Evolutionary conservation across 2,113 vertebrate genomes (phyloP).

Genomic region (Marmota flaviventris): DNA sequence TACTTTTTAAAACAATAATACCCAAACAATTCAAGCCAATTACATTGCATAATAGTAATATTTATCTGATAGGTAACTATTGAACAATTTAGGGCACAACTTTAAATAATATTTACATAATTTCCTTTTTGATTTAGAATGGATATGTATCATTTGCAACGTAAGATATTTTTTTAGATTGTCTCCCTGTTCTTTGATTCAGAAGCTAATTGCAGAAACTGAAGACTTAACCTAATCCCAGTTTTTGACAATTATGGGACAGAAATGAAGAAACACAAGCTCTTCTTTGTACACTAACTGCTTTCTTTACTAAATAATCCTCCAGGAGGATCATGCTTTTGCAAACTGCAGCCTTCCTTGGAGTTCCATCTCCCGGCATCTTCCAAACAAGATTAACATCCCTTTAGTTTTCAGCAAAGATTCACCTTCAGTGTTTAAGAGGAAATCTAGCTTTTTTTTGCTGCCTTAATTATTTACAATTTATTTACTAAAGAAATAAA

Average conservation of each 20-base stretch:
- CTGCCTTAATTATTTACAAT: not conserved
- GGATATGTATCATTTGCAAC: not conserved
- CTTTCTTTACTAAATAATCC: not conserved
- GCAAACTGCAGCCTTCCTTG: not conserved
- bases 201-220: constrained; percentile 31
- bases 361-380: not conserved
- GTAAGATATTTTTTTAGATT: not conserved
- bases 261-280: not conserved
- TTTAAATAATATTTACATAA: constrained; percentile 29
- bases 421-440: constrained; percentile 16
- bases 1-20: constrained; percentile 43
- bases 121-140: constrained; percentile 54
- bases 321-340: not conserved
- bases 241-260: constrained; percentile 22
- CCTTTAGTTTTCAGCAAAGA: not conserved
- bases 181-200: constrained; percentile 48
- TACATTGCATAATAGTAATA: constrained; percentile 12
- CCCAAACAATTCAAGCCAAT: constrained; percentile 52
- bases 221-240: constrained; percentile 23
- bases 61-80: constrained; percentile 37
- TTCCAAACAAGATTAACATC: not conserved
- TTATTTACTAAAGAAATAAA: constrained; percentile 44
- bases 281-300: not conserved
- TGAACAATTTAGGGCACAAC: constrained; percentile 32
- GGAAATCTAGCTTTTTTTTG: not conserved